Evolutionary conservation across 2,113 vertebrate species (phyloP).

Genomic region (Orthonyx spaldingii): DNA sequence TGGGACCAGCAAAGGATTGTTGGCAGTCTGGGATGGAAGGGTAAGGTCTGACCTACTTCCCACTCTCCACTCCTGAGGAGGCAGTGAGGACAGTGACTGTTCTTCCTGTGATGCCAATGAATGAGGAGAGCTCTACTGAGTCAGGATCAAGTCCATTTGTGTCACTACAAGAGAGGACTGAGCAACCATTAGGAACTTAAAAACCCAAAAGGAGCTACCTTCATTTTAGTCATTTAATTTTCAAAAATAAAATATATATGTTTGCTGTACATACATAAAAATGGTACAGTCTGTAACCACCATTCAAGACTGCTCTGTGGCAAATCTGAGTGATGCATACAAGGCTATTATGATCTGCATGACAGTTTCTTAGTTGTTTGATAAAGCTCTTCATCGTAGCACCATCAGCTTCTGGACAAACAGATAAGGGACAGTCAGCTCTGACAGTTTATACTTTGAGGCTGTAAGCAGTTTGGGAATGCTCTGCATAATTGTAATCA

Average conservation of each 20-base stretch:
- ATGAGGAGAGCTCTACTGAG: not conserved
- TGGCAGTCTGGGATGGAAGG: not conserved
- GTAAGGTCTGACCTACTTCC: not conserved
- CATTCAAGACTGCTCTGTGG: not conserved
- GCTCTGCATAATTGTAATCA: not conserved
- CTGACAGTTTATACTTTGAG: not conserved
- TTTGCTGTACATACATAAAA: not conserved
- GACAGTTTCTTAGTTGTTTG: not conserved
- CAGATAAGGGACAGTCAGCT: not conserved
- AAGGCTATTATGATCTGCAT: not conserved
- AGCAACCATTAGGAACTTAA: not conserved
- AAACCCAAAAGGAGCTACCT: not conserved
- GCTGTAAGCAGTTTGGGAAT: not conserved
- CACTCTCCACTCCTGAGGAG: not conserved
- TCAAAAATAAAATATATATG: not conserved
- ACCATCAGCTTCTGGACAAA: not conserved
- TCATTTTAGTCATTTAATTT: not conserved
- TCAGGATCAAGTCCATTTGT: not conserved
- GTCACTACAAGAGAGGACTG: not conserved
- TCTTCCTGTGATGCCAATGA: not conserved
- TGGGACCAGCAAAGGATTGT: not conserved
- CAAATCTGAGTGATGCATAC: not conserved
- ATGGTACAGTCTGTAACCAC: not conserved
- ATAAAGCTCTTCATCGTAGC: not conserved
- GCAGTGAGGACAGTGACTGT: fast-evolving